These are phyloP conservation scores for Labeo catla DNA, from an alignment of 2,113 vertebrate species.

Conservation along the genomic window DNA sequence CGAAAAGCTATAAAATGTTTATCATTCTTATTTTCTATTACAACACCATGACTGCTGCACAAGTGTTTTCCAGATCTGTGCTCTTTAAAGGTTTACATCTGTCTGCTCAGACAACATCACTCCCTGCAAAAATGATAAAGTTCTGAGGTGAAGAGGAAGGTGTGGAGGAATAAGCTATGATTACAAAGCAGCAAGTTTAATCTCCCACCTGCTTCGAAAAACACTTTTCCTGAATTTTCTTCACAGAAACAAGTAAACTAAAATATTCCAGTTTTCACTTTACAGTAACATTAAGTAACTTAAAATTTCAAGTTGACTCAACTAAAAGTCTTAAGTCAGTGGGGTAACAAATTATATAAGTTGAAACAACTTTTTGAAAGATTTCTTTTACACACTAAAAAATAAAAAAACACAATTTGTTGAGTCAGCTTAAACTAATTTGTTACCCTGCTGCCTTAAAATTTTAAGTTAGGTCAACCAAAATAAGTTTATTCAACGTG, in stretches of 20 bases:
- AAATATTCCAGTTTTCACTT: too few species aligned
- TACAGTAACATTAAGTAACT: too few species aligned
- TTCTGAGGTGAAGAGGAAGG: neutral
- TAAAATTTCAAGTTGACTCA: too few species aligned
- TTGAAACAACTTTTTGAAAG: too few species aligned
- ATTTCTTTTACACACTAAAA: too few species aligned
- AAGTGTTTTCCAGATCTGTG: neutral
- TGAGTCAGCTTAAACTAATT: too few species aligned
- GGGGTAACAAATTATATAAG: too few species aligned
- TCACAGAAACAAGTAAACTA: neutral
- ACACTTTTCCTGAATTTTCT: neutral
- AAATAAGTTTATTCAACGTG: too few species aligned
- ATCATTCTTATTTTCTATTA: neutral
- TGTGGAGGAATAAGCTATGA: slow-evolving; percentile 13
- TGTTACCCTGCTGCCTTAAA: too few species aligned
- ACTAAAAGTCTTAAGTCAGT: too few species aligned
- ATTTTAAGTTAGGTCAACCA: too few species aligned
- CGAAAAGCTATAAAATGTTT: neutral
- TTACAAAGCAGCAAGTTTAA: slow-evolving; percentile 2
- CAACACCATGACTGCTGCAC: neutral
- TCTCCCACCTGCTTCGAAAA: neutral
- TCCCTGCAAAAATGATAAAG: neutral
- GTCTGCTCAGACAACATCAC: neutral
- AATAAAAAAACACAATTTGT: too few species aligned
- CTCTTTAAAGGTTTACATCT: neutral